Conservation (phyloP, 2,797 vertebrate genomes). For the Periparus ater region DNA sequence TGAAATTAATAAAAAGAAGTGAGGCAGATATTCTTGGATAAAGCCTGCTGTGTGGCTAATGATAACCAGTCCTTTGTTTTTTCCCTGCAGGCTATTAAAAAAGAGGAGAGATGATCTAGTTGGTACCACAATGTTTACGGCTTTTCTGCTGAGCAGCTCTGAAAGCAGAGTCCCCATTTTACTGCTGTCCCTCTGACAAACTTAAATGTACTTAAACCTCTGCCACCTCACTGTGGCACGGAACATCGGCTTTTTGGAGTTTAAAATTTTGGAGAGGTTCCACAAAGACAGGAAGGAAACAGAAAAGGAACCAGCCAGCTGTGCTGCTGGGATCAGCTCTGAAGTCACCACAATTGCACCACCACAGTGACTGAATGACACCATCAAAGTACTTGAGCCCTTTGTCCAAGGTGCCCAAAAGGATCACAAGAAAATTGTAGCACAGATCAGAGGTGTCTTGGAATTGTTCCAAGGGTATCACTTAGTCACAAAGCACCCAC, state of each 20-base stretch:
- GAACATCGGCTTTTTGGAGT: background rate
- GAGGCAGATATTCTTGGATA: conserved; percentile 47
- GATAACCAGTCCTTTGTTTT: conserved; percentile 34
- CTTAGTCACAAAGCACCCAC: background rate
- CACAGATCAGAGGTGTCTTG: background rate
- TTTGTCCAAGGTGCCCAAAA: background rate
- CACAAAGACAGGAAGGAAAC: background rate
- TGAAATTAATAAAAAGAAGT: conserved; percentile 36
- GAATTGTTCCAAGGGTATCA: background rate
- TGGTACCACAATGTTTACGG: conserved; percentile 27
- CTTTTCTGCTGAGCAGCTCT: conserved; percentile 4
- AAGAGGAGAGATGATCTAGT: background rate
- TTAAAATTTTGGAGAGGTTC: background rate
- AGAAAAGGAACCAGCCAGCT: background rate
- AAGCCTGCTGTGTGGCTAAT: conserved; percentile 44
- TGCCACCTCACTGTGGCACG: background rate
- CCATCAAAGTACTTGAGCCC: background rate
- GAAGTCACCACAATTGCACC: background rate
- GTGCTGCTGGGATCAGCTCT: background rate
- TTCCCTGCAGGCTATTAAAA: conserved; percentile 18
- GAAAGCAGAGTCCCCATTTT: background rate
- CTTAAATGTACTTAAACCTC: background rate
- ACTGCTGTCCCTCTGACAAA: background rate
- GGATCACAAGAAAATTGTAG: background rate
- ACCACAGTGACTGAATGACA: background rate